Conservation (phyloP, 1,140 invertebrate genomes). For the Whitmania pigra region DNA sequence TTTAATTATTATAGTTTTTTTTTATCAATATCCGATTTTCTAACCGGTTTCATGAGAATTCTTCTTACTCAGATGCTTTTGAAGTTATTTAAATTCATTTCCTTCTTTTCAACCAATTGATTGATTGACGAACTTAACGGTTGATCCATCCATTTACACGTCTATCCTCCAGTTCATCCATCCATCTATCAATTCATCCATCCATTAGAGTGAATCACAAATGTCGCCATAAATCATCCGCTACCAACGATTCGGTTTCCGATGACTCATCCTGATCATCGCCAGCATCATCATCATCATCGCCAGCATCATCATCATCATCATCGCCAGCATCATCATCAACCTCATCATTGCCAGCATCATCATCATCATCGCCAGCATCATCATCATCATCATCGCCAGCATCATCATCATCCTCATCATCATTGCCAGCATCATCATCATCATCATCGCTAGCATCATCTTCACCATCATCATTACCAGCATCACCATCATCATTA, state of each 20-base stretch:
- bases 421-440: no score
- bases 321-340: no score
- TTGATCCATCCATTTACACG: background rate
- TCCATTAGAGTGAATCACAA: background rate
- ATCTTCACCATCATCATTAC: background rate
- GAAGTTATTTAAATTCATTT: background rate
- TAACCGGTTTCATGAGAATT: no score
- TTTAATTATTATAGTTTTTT: no score
- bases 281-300: no score
- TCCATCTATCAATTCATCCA: background rate
- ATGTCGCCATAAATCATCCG: background rate
- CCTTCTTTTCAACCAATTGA: background rate
- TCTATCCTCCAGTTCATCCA: background rate
- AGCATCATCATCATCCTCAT: no score
- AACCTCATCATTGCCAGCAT: no score
- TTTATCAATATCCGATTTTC: no score
- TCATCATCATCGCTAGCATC: no score
- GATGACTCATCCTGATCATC: background rate
- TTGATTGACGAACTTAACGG: background rate
- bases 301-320: no score
- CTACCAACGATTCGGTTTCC: background rate
- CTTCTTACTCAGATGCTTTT: background rate
- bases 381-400: no score
- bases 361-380: no score
- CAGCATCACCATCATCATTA: conserved; percentile 3